A percentile compares a stretch with the other conserved stretches of the same genome.
Evolutionary conservation across 1,140 invertebrate species (phyloP).

Genomic region (Heliconius eleuchia): DNA sequence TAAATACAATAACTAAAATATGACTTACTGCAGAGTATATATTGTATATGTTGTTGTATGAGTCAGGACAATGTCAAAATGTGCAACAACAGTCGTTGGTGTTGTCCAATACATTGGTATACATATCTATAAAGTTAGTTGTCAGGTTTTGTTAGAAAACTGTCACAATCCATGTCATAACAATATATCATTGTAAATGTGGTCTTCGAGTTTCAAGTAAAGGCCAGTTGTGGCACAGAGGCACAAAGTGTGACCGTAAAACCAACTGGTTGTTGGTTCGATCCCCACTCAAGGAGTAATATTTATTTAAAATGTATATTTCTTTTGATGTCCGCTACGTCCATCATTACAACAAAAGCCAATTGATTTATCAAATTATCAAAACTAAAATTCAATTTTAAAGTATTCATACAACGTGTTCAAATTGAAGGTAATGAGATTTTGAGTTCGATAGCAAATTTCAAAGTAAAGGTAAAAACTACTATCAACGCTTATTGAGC

Average conservation of each 20-base stretch:
- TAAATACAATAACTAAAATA: too few species aligned
- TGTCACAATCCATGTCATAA: not conserved
- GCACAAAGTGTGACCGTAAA: too few species aligned
- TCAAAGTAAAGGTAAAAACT: slow-evolving; percentile 30
- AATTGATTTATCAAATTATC: not conserved
- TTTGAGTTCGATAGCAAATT: slow-evolving; percentile 24
- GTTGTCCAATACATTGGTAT: slow-evolving; percentile 6
- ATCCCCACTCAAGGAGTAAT: too few species aligned
- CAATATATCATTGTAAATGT: not conserved
- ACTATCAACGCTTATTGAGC: slow-evolving; percentile 32
- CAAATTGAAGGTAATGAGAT: slow-evolving; percentile 24
- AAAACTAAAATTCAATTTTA: not conserved
- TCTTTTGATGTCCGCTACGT: too few species aligned
- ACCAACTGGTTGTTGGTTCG: too few species aligned
- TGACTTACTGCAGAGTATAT: too few species aligned
- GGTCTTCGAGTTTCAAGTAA: not conserved
- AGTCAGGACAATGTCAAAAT: too few species aligned
- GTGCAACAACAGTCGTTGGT: not conserved
- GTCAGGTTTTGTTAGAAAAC: not conserved
- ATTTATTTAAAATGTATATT: too few species aligned
- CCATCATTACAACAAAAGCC: too few species aligned
- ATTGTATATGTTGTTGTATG: too few species aligned
- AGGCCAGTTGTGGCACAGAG: too few species aligned
- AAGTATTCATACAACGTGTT: not conserved
- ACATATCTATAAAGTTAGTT: not conserved